Conservation (phyloP, 2,888 invertebrate species). For the Polia nebulosa region DNA sequence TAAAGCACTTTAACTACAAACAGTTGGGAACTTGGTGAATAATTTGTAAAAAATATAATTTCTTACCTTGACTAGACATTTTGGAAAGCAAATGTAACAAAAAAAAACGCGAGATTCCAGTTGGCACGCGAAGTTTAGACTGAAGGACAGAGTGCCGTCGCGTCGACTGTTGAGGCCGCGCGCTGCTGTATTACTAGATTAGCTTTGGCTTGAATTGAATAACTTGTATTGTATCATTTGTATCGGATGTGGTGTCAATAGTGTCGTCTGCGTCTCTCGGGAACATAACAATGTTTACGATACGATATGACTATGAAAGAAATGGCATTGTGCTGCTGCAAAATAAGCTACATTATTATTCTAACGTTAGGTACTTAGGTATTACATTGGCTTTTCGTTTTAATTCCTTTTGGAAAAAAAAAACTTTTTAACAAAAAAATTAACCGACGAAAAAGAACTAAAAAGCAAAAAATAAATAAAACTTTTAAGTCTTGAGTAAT, state of each 20-base stretch:
- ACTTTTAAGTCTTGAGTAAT: too few relatives aligned
- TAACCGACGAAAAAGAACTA: too few relatives aligned
- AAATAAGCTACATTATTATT: background rate
- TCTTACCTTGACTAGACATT: constrained; percentile 53
- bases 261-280: constrained; percentile 4
- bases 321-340: background rate
- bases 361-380: too few relatives aligned
- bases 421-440: too few relatives aligned
- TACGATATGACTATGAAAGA: constrained; percentile 1
- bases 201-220: constrained; percentile 1
- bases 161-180: constrained; percentile 22
- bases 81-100: background rate
- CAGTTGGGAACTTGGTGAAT: too few relatives aligned
- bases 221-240: background rate
- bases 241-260: constrained; percentile 17
- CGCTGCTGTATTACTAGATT: constrained; percentile 24
- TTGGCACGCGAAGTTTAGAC: constrained; percentile 9
- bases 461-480: too few relatives aligned
- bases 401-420: background rate
- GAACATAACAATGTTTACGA: constrained; percentile 15
- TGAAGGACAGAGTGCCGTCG: constrained; percentile 5
- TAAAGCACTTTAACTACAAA: background rate
- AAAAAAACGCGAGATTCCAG: background rate
- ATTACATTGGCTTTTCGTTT: too few relatives aligned
- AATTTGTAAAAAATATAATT: background rate